phyloP scores from a whole-genome alignment of 2,113 vertebrate species.

The Oreochromis spilurus region DNA sequence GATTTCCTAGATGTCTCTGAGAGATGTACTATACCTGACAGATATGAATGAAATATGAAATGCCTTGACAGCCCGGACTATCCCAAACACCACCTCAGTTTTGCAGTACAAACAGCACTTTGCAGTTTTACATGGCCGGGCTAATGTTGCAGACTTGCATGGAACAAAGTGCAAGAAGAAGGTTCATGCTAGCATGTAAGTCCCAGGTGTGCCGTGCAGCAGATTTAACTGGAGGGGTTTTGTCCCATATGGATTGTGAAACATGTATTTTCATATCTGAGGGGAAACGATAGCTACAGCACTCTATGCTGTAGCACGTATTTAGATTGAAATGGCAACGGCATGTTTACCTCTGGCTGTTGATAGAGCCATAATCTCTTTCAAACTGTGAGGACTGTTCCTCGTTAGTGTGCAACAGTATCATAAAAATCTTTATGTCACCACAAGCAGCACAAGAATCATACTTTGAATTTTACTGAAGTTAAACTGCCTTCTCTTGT shows the following conservation, averaged over 20 bases:
- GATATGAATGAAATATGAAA: slow-evolving; percentile 47
- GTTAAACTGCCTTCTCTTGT: slow-evolving; percentile 21
- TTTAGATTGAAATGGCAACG: slow-evolving; percentile 35
- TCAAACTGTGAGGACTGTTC: slow-evolving; percentile 3
- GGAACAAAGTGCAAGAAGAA: not conserved
- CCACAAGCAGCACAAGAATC: not conserved
- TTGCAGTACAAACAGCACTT: slow-evolving; percentile 15
- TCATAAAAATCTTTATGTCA: slow-evolving; percentile 34
- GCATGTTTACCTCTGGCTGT: slow-evolving; percentile 29
- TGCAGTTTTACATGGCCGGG: not conserved
- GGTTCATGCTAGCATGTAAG: not conserved
- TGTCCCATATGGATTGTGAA: not conserved
- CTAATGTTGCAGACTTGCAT: not conserved
- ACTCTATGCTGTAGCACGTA: not conserved
- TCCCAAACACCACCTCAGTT: slow-evolving; percentile 17
- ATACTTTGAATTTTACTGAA: slow-evolving; percentile 23
- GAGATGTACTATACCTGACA: slow-evolving; percentile 17
- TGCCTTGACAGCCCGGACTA: not conserved
- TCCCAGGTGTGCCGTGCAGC: not conserved
- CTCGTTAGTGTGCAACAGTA: slow-evolving; percentile 17
- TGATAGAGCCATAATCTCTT: slow-evolving; percentile 31
- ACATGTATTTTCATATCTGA: not conserved
- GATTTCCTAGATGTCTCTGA: slow-evolving; percentile 20
- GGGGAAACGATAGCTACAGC: not conserved
- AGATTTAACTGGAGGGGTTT: not conserved